A percentile compares a stretch with the other conserved stretches of the same genome.
Conservation (phyloP, 2,888 invertebrate genomes). For the Agrenia bidenticulata region DNA sequence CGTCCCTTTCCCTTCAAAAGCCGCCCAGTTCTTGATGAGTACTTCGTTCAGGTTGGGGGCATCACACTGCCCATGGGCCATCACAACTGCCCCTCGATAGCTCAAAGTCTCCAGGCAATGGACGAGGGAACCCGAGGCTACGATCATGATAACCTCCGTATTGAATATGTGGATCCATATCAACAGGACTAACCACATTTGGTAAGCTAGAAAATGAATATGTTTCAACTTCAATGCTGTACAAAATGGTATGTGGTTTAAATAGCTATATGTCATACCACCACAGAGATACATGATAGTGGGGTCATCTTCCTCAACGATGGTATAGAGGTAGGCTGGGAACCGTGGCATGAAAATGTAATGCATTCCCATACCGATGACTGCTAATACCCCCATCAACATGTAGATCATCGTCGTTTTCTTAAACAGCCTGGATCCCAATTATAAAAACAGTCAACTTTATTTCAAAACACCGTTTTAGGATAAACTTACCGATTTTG, state of each 20-base stretch:
- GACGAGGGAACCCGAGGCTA: slow-evolving; percentile 44
- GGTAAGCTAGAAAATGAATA: slow-evolving; percentile 33
- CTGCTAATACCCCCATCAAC: slow-evolving; percentile 37
- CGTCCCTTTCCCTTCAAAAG: slow-evolving; percentile 45
- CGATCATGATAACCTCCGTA: slow-evolving; percentile 49
- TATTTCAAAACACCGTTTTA: background rate
- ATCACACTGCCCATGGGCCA: slow-evolving; percentile 52
- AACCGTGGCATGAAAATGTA: slow-evolving; percentile 38
- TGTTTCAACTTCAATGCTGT: background rate
- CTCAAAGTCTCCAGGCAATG: slow-evolving; percentile 51
- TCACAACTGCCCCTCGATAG: slow-evolving; percentile 51
- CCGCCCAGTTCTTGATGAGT: slow-evolving; percentile 52
- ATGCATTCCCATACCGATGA: slow-evolving; percentile 41
- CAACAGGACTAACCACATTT: slow-evolving; percentile 47
- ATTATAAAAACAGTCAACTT: background rate
- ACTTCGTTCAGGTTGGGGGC: slow-evolving; percentile 50
- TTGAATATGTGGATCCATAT: slow-evolving; percentile 47
- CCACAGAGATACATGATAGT: slow-evolving; percentile 35
- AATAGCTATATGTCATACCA: slow-evolving; percentile 13
- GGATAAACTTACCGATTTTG: slow-evolving; percentile 34
- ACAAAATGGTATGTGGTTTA: background rate
- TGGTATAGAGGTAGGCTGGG: slow-evolving; percentile 38
- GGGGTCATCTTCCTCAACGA: slow-evolving; percentile 40
- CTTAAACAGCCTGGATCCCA: slow-evolving; percentile 31
- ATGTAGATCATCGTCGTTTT: slow-evolving; percentile 44